Percentiles rank a stretch among this genome's conserved stretches.
These are phyloP conservation scores for Hylyphantes graminicola DNA, from an alignment of 1,140 invertebrate genomes.

Conservation along the genomic window DNA sequence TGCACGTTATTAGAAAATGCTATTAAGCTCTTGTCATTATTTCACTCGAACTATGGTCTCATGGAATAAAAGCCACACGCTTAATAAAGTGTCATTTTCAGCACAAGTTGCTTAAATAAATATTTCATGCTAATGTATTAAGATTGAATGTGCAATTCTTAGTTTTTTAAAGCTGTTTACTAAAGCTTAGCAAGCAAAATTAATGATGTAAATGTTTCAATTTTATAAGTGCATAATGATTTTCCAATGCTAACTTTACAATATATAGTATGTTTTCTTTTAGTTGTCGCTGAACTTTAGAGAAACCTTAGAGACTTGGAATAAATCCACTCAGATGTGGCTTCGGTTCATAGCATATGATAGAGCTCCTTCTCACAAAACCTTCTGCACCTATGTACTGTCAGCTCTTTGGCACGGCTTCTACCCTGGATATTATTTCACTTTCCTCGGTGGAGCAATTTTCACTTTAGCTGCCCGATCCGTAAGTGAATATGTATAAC, in stretches of 20 bases:
- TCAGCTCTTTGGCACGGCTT: conserved; percentile 98
- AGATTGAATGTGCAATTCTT: too few relatives aligned
- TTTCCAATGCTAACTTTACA: not conserved
- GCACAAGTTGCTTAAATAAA: too few relatives aligned
- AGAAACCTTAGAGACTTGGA: conserved; percentile 88
- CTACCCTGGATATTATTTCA: conserved; percentile 97
- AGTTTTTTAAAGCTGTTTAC: not conserved
- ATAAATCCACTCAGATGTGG: conserved; percentile 92
- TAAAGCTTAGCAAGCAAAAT: too few relatives aligned
- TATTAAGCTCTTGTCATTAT: too few relatives aligned
- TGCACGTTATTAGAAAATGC: too few relatives aligned
- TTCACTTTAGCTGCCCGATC: conserved; percentile 85
- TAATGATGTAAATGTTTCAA: too few relatives aligned
- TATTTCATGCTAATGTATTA: too few relatives aligned
- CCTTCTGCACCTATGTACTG: conserved; percentile 81
- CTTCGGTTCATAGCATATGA: conserved; percentile 88
- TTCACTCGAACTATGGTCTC: too few relatives aligned
- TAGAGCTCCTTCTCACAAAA: conserved; percentile 71
- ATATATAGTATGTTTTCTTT: conserved; percentile 7
- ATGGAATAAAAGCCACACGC: too few relatives aligned
- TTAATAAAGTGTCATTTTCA: too few relatives aligned
- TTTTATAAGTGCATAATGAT: too few relatives aligned
- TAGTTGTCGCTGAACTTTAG: conserved; percentile 75
- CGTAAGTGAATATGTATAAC: conserved; percentile 70
- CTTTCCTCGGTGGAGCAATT: conserved; percentile 88